Evolutionary conservation across 1,140 invertebrate species (phyloP), one percentile per base, ranked within the genome.

Genomic region (Argopecten irradians): DNA sequence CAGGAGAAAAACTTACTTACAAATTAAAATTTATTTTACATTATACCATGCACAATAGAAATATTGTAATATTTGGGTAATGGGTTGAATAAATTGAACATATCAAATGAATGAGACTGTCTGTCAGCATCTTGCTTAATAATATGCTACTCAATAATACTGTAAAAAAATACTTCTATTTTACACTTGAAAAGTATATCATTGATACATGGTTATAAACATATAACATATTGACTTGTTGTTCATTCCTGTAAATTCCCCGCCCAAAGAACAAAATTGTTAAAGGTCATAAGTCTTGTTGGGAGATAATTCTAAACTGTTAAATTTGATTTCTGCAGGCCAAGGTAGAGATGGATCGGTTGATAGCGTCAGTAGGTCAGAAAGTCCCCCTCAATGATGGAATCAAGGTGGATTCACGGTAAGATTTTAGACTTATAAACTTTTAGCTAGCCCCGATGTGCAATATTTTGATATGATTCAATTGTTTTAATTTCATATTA

Each of bases 341-440:
- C 22, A 99, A 99, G 96, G 96, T 97, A 85, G 98, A 99, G 95
- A 99, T 98, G 95, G 98, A 99, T 94, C 97, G 98, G 94, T 96
- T 99, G 22, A 94, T 96, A 35, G 94, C 94, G 2, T 95, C 95
- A 22, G 97, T 98, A 5, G 97, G 97, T 94, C 97, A 90, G 95
- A 97, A 94, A 94, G 96, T 89, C 95, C 96, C 91, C 94, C 94
- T 92, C 8, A 95, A 96, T 41, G 97, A 98, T 93, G 97, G 97
- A 90, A 97, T 98, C 34, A 96, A 97, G 92, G 97, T 98, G 3
- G 89, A 92, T 35, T 89, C 94, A 19, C 93, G 94, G 93, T 94
- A 85, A 89, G 87, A 8, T 28, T 7, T 28, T 82, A n/a, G n/a
- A n/a, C n/a, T n/a, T n/a, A 55, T 55, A 55, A 14, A 55, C 14